Conservation (phyloP, 2,797 vertebrate genomes). For the Poeciliopsis paucimaculata region DNA sequence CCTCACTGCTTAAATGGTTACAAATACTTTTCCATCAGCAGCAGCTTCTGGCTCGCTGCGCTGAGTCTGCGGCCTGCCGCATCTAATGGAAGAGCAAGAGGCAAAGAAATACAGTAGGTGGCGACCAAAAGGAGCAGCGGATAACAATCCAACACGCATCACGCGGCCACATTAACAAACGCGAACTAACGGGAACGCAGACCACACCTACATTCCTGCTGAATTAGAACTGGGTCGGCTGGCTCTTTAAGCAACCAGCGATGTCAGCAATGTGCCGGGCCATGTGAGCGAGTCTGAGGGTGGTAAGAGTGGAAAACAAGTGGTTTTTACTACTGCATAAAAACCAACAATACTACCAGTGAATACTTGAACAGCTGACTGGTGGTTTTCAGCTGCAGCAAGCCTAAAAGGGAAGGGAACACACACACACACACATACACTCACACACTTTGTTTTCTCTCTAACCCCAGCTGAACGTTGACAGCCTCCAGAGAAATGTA, state of each 20-base stretch:
- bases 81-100: conserved; percentile 52
- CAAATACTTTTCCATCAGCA: conserved; percentile 64
- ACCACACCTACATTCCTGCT: conserved; percentile 75
- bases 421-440: neutral
- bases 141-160: conserved; percentile 36
- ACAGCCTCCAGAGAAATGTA: conserved; percentile 69
- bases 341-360: conserved; percentile 57
- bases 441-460: conserved; percentile 44
- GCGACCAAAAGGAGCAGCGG: conserved; percentile 51
- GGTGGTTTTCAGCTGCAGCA: conserved; percentile 41
- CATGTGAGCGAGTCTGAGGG: neutral
- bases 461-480: conserved; percentile 71
- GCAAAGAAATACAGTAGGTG: conserved; percentile 48
- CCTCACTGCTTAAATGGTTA: conserved; percentile 35
- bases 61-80: conserved; percentile 55
- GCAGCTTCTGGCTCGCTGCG: conserved; percentile 47
- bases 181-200: conserved; percentile 65
- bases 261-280: conserved; percentile 52
- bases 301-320: conserved; percentile 39
- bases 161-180: conserved; percentile 56
- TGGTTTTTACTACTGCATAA: conserved; percentile 61
- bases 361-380: conserved; percentile 68
- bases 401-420: neutral
- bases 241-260: conserved; percentile 66
- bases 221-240: conserved; percentile 68